Base-by-base conservation (phyloP, 1,140 invertebrate species). In the Paralvinella palmiformis region DNA sequence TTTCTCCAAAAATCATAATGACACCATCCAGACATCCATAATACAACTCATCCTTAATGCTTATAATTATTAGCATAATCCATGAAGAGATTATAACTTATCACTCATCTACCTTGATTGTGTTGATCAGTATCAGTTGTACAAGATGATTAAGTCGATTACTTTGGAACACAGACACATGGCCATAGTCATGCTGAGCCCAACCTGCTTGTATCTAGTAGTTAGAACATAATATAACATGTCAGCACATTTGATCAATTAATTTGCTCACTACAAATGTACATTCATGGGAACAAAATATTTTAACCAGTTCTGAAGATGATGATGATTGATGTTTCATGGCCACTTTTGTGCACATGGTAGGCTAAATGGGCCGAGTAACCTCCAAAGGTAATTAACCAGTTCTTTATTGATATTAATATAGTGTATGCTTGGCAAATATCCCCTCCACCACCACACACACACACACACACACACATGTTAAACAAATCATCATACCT, bases 151-250 rank as follows among this genome's bases (percentile, higher is more conserved):
- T 79, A 10, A 74, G 29, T 45, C 67, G 73, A 41, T 67, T 68
- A 57, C 70, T 78, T n/a, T 64, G 66, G 53, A 81, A 79, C 4
- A 81, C 77, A 24, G 75, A 77, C 57, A 77, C 71, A 67, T 81
- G 80, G 6, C 80, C 80, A 69, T 75, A 80, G 61, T 81, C 80
- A 69, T 81, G 79, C 61, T 81, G 80, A 15, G 72, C 68, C 80
- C 80, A 81, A 0, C 80, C 79, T 44, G 75, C 73, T 59, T 81
- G 80, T 17, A 73, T 73, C 77, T 81, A 64, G 53, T 70, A 69
- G 0, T 63, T 44, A 1, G 27, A 36, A 50, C 1, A 48, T 20
- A 58, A 53, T 5, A 32, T 24, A 63, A 33, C n/a, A n/a, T n/a
- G n/a, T n/a, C n/a, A n/a, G n/a, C 7, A 53, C 24, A 56, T 15